A percentile compares a stretch with the other conserved stretches of the same genome.
Evolutionary conservation across 2,113 vertebrate genomes (phyloP).

Genomic region (Nannospalax galili): DNA sequence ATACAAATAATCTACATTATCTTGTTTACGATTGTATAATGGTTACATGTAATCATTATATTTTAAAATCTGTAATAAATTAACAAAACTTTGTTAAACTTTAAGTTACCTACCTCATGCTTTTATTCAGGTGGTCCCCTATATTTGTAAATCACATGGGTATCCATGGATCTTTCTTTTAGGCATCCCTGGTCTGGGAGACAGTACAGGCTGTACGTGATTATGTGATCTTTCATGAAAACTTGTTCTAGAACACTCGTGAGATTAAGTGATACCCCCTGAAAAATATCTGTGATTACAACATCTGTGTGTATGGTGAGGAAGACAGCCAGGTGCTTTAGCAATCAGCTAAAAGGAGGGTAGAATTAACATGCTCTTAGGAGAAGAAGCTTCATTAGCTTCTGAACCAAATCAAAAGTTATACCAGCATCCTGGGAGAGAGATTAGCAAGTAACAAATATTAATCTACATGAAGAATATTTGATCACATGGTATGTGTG

Average conservation of each 20-base stretch:
- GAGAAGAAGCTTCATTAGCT: conserved; percentile 42
- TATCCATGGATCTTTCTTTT: background rate
- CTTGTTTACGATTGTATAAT: background rate
- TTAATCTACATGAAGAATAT: background rate
- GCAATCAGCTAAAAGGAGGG: conserved; percentile 40
- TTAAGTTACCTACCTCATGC: background rate
- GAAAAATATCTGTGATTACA: conserved; percentile 12
- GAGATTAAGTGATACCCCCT: conserved; percentile 10
- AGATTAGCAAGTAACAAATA: background rate
- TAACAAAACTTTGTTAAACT: background rate
- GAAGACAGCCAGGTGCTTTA: background rate
- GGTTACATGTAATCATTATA: background rate
- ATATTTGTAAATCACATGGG: background rate
- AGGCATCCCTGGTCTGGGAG: background rate
- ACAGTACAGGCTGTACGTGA: background rate
- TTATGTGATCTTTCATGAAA: background rate
- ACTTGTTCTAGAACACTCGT: background rate
- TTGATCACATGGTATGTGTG: background rate
- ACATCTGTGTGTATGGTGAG: background rate
- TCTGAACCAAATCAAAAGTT: conserved; percentile 25
- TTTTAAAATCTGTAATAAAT: background rate
- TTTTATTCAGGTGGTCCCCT: background rate
- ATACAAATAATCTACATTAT: background rate
- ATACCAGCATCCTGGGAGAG: background rate
- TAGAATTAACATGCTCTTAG: conserved; percentile 16